Percentiles rank a stretch among this genome's conserved stretches.
These are phyloP conservation scores for Sepiola atlantica DNA, from an alignment of 2,888 invertebrate genomes.

Conservation along the genomic window DNA sequence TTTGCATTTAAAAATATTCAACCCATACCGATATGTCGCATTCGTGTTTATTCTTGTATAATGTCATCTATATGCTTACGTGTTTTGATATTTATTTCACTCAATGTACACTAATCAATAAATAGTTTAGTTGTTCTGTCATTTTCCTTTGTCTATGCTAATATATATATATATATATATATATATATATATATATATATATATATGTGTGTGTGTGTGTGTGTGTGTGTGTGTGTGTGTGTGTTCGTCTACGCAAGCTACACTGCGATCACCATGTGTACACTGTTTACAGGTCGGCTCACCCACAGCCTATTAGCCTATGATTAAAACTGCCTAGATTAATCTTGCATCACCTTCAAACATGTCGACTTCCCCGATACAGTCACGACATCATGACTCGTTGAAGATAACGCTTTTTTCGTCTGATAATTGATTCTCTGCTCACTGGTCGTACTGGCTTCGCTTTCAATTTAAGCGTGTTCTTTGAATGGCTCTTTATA, in stretches of 20 bases:
- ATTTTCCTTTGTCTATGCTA: no score
- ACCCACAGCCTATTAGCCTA: background rate
- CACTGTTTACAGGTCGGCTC: background rate
- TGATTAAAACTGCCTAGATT: background rate
- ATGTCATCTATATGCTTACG: no score
- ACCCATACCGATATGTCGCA: no score
- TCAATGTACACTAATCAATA: no score
- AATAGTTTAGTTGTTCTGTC: no score
- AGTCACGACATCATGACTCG: constrained; percentile 19
- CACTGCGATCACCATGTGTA: background rate
- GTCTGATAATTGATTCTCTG: background rate
- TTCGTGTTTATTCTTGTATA: no score
- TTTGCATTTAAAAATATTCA: no score
- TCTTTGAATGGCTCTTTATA: background rate
- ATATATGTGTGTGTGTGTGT: no score
- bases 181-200: no score
- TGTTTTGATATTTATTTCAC: no score
- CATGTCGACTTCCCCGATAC: background rate
- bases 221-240: background rate
- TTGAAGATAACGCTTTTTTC: background rate
- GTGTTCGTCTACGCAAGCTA: background rate
- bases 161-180: no score
- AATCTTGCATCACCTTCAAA: background rate
- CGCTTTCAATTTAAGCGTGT: background rate
- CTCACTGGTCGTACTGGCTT: background rate